Base-by-base conservation (phyloP, 2,888 invertebrate species). In the Notocelia uddmanniana region DNA sequence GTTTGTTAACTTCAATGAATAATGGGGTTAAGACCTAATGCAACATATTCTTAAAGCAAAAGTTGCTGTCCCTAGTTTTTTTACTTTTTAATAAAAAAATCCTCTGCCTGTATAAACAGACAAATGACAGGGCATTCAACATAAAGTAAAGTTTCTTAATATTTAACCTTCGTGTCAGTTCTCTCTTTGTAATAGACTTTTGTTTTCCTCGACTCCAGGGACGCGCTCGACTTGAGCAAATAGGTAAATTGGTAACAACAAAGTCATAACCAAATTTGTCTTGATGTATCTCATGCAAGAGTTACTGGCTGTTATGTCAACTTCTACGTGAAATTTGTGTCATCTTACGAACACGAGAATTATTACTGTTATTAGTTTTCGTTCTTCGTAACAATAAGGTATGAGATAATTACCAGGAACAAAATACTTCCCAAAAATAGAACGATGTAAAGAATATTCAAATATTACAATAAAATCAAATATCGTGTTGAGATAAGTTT, bases 151-250 rank as follows among this genome's bases (percentile, higher is more conserved):
- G 83, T 88, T 86, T 80, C 80, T 84, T 82, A 85, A 86, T 88
- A 88, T 87, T 87, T 85, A 87, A 88, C 84, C 82, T 83, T 81
- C 82, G 80, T 80, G 81, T 81, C 80, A 79, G 82, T 83, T 84
- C 77, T 78, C 80, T 80, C 79, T 79, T 79, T 74, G 79, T 80
- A 81, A 81, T 81, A 80, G 78, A 80, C 82, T 82, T 84, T 83
- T 81, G 82, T 83, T 85, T 82, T 79, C 76, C 62, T 78, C 76
- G 73, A 69, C 82, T 57, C 63, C 45, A 50, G 68, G 62, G 73
- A 69, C 41, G 34, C 48, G 31, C 69, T 59, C 64, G 58, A 67
- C 63, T 66, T 59, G 37, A 60, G 59, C 55, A 68, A 72, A 68
- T 72, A 72, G 67, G 67, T 62, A 68, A 72, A 72, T 72, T 68